These are phyloP conservation scores for Hyla sarda DNA, from an alignment of 2,113 vertebrate species.

Conservation along the genomic window DNA sequence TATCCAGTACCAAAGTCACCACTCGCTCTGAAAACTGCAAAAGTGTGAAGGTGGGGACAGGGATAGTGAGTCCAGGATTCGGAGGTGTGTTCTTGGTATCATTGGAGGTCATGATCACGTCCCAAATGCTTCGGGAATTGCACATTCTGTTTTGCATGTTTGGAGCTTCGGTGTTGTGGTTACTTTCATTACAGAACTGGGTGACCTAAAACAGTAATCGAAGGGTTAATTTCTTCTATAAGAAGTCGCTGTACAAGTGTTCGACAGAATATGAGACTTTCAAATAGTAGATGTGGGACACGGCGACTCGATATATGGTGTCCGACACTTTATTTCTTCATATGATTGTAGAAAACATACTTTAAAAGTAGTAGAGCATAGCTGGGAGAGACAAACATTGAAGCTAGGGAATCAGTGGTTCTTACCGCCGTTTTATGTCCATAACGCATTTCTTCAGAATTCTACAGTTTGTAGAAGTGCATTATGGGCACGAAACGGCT, in stretches of 20 bases:
- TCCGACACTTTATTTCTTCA: no score
- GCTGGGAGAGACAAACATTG: no score
- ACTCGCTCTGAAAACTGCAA: conserved; percentile 63
- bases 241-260: not conserved
- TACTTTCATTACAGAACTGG: conserved; percentile 70
- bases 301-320: no score
- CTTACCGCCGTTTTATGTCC: no score
- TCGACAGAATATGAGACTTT: no score
- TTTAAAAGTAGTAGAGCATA: no score
- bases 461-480: no score
- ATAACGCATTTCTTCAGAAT: no score
- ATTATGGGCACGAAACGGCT: no score
- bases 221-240: not conserved
- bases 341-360: no score
- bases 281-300: no score
- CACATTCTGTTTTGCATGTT: conserved; percentile 77
- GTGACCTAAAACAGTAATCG: conserved; percentile 64
- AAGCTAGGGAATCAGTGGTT: no score
- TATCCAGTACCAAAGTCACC: conserved; percentile 77
- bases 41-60: conserved; percentile 64
- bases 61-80: not conserved
- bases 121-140: conserved; percentile 67
- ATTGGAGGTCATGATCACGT: conserved; percentile 68
- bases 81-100: conserved; percentile 63
- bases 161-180: conserved; percentile 72